A percentile compares a stretch with the other conserved stretches of the same genome.
These are phyloP conservation scores for Knipowitschia caucasica DNA, from an alignment of 2,797 vertebrate species.

Conservation along the genomic window DNA sequence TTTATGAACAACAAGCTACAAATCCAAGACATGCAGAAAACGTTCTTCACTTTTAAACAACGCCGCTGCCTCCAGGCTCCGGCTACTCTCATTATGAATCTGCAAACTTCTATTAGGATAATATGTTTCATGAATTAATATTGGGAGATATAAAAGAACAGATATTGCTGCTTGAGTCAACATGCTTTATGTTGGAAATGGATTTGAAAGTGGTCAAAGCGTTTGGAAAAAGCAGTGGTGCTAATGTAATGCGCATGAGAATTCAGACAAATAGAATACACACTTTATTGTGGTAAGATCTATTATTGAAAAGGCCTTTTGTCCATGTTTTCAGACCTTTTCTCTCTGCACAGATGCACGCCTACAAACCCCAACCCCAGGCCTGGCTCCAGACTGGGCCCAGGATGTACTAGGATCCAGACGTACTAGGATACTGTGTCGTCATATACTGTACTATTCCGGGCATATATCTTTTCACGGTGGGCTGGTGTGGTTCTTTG, in stretches of 20 bases:
- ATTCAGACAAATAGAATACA: neutral
- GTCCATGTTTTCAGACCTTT: no score
- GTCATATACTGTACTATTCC: no score
- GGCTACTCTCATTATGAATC: neutral
- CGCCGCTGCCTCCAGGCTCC: neutral
- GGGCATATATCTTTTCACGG: no score
- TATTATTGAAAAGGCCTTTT: neutral
- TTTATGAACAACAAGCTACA: slow-evolving; percentile 1
- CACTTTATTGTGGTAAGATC: neutral
- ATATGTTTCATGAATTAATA: neutral
- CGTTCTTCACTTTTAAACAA: neutral
- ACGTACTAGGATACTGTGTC: no score
- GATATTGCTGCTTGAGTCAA: neutral
- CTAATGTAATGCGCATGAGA: neutral
- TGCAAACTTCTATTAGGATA: neutral
- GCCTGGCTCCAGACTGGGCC: no score
- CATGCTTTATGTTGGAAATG: neutral
- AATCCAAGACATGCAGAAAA: neutral
- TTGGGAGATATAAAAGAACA: neutral
- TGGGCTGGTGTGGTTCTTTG: no score
- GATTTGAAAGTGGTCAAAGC: neutral
- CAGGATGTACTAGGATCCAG: no score
- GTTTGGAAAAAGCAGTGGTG: neutral
- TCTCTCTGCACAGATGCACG: no score
- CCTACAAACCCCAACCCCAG: no score